Evolutionary conservation across 2,113 vertebrate species (phyloP), one percentile per base, ranked within the genome.

Genomic region (Salvelinus sp.): DNA sequence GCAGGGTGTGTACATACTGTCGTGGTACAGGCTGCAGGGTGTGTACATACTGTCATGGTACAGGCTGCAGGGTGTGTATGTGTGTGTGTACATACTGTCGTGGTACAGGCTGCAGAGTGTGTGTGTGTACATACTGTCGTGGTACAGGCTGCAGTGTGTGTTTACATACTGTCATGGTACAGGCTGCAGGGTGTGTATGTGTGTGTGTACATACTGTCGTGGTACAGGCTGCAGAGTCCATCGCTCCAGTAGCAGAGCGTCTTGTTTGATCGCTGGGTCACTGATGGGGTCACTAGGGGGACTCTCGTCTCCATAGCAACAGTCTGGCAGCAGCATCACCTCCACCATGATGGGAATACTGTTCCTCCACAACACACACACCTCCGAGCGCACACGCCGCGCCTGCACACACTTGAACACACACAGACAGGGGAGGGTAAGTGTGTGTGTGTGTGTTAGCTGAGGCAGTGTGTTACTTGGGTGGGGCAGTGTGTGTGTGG

Each of bases 301-400:
- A 54, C 95, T 96, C 82, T 98, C 97, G 27, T 98, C 98, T 0
- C 95, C 96, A 88, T 98, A 98, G 94, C 98, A 99, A 94, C 98
- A 99, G 93, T 99, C 97, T 44, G 97, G 97, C 62, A 99, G 93
- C 10, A 99, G 92, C 96, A 98, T 97, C 91, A 99, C 97, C 92
- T 99, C 97, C 76, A 99, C 96, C 98, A 99, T 98, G 90, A 99
- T 95, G 74, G 98, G 97, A 91, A 97, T 96, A 92, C 91, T 97
- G 87, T 97, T 98, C 87, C 93, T 96, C 97, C 97, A 99, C 78
- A 99, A 91, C 57, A 97, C 88, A 75, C 96, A 90, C 82, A 98
- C 95, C 91, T 98, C 96, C 57, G 98, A 98, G 79, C 96, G 95
- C 64, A 96, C 98, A 88, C 95, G 91, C 75, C 95, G 95, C 33